phyloP scores from a whole-genome alignment of 2,113 vertebrate species.

The Amblyornis subalaris region DNA sequence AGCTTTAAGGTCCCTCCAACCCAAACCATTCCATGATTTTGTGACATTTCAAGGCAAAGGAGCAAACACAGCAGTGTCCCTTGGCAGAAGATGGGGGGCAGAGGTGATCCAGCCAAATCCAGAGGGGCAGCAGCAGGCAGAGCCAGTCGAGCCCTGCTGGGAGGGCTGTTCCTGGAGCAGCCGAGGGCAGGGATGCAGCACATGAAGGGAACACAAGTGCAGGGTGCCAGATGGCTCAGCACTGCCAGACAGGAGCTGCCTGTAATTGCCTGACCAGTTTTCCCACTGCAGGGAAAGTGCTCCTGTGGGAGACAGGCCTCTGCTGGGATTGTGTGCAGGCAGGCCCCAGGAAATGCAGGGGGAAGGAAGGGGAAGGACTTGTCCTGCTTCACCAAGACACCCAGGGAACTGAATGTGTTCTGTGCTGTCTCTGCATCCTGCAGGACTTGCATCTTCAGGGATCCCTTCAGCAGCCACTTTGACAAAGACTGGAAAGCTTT shows the following conservation, averaged over 20 bases:
- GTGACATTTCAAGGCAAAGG: neutral
- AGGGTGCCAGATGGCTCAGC: neutral
- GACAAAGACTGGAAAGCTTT: neutral
- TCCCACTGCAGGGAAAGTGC: neutral
- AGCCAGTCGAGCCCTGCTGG: neutral
- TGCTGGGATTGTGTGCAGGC: neutral
- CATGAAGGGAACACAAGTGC: neutral
- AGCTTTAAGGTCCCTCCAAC: rapidly evolving
- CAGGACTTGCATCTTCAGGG: neutral
- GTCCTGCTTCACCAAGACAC: neutral
- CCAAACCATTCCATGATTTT: neutral
- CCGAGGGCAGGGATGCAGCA: neutral
- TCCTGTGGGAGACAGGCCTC: neutral
- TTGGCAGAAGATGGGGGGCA: neutral
- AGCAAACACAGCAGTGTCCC: neutral
- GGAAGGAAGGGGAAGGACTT: neutral
- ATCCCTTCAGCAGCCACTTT: neutral
- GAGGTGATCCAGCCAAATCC: neutral
- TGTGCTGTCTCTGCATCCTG: neutral
- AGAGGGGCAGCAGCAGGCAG: neutral
- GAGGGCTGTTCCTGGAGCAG: neutral
- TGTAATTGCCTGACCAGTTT: neutral
- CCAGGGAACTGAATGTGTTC: neutral
- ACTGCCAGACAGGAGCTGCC: constrained; percentile 12
- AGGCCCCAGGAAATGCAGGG: neutral